Conservation (phyloP, 2,888 invertebrate genomes). For the Drosophila silvestris region DNA sequence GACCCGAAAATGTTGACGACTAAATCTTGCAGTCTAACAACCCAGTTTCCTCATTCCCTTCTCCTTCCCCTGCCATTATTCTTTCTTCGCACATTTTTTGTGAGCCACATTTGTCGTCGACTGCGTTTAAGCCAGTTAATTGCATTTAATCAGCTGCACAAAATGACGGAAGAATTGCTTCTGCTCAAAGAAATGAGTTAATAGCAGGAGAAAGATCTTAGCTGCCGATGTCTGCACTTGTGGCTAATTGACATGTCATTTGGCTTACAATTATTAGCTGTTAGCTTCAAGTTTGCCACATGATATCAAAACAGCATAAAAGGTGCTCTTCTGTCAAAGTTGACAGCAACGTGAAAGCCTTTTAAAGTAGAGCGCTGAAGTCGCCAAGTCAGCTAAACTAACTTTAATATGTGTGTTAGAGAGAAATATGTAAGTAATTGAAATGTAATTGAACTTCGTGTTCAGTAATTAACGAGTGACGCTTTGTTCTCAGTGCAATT, state of each 20-base stretch:
- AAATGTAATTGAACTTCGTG: not conserved
- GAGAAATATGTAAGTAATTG: not conserved
- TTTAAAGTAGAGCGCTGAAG: not conserved
- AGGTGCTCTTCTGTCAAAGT: not conserved
- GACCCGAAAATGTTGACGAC: conserved; percentile 38
- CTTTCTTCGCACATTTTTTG: conserved; percentile 13
- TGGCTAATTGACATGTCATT: conserved; percentile 40
- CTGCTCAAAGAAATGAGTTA: conserved; percentile 22
- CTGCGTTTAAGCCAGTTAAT: conserved; percentile 46
- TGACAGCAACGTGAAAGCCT: not conserved
- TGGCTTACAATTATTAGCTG: conserved; percentile 12
- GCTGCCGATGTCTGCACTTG: conserved; percentile 14
- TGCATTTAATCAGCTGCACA: conserved; percentile 47
- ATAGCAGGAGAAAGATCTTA: conserved; percentile 3
- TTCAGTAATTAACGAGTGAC: not conserved
- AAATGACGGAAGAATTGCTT: conserved; percentile 36
- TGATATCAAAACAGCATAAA: not conserved
- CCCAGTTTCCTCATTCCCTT: not conserved
- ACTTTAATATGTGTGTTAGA: not conserved
- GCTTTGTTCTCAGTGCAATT: not conserved
- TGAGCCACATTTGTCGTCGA: conserved; percentile 33
- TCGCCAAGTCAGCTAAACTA: not conserved
- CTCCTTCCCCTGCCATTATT: not conserved
- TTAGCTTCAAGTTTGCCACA: not conserved
- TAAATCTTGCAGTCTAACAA: conserved; percentile 1